Base-by-base conservation (phyloP, 92 coral and sea anemone species). In the Chrysogorgia sp. region DNA sequence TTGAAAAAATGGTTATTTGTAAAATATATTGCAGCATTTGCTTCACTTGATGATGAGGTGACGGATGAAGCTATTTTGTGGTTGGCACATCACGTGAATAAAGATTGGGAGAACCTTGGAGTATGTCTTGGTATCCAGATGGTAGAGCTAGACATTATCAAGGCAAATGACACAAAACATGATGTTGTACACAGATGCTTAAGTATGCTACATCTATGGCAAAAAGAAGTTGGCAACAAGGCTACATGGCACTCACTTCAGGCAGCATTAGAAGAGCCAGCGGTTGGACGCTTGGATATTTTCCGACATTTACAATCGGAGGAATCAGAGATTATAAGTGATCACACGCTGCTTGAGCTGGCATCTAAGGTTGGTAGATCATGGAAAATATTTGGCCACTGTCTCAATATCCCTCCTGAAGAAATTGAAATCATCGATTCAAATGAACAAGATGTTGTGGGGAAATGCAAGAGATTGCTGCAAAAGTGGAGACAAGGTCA, bases 31-130 rank as follows among this genome's bases (percentile, higher is more conserved):
- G 34, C 53, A 65, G 72, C 34, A 40, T 19, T 65, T 22, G 9
- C 17, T 9, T 65, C 72, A 1, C 14, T 68, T 26, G 75, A 68
- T 20, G 75, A 47, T 15, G 75, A 68, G 45, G 58, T 68, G 14
- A 1, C 20, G 8, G 23, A 68, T 10, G 22, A 22, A 17, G 34
- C 41, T 43, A 68, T 68, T 24, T 35, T 58, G 7, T 68, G 75
- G 75, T 28, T 68, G 35, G 37, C 75, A 17, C 75, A 25, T 10
- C 43, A 19, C 8, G 41, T 65, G 24, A 65, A 65, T 48, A 3
- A 25, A n/a, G 50, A 65, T n/a, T 43, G 41, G 45, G 72, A 65
- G 15, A 65, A 65, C 24, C 13, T 35, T 14, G 72, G 52, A 1
- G 47, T 65, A 19, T 22, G 41, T 1, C 7, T 68, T 8, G 28